These are phyloP conservation scores for Melanaphis sacchari DNA, from an alignment of 1,140 invertebrate species.

Conservation along the genomic window DNA sequence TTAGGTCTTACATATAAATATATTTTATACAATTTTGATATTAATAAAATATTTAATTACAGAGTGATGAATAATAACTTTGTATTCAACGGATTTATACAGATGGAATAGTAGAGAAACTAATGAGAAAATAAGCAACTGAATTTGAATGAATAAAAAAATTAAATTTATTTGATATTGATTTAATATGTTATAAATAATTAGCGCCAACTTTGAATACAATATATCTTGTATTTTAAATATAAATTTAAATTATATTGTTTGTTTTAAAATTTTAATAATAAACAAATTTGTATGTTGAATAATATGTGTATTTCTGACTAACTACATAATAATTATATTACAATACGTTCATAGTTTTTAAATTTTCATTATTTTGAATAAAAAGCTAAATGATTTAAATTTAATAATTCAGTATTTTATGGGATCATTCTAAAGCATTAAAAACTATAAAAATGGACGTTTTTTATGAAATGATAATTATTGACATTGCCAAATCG, in stretches of 20 bases:
- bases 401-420: not conserved
- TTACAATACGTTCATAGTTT: too few species aligned
- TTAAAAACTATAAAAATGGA: not conserved
- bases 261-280: too few species aligned
- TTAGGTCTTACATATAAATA: not conserved
- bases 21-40: not conserved
- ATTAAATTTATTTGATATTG: not conserved
- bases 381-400: not conserved
- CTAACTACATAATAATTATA: too few species aligned
- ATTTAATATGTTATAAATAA: not conserved
- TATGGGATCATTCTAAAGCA: not conserved
- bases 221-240: not conserved
- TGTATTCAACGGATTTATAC: not conserved
- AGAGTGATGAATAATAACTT: not conserved
- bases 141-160: not conserved
- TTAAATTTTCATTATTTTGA: not conserved
- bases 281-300: not conserved
- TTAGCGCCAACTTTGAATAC: not conserved
- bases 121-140: not conserved
- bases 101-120: not conserved
- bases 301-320: too few species aligned
- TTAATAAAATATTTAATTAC: not conserved
- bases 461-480: not conserved
- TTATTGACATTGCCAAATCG: not conserved
- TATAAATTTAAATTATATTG: not conserved